Base-by-base conservation (phyloP, 2,888 invertebrate species). In the Scrobipalpa atriplicella region DNA sequence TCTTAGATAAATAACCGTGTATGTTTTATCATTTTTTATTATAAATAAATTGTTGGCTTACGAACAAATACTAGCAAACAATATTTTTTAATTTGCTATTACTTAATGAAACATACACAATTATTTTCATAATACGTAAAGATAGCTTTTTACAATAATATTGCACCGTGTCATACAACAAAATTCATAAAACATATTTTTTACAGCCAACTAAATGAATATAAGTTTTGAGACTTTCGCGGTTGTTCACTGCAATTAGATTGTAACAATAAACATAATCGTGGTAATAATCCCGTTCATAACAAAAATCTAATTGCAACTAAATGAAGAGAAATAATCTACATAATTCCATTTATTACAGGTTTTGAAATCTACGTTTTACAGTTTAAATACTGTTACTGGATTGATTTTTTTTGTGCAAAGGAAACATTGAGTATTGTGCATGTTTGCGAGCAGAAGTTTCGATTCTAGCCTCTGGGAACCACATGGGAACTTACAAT, bases 381-480 rank as follows among this genome's bases (percentile, higher is more conserved):
- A 47, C 47, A 16, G 47, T n/a, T 47, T 29, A 29, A 29, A 29
- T 29, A 29, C 5, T 13, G 16, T 47, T 47, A 5, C 10, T 21
- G 21, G 7, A 6, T 18, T 19, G 18, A 11, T 8, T 16, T 54
- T 9, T 2, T 18, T 18, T 9, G 9, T 21, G 54, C 54, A 19
- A 54, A 56, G 19, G 19, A 19, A 52, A 21, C n/a, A 60, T 60
- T 56, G 62, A 65, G 66, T 68, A 67, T 70, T 71, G 73, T 75
- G 77, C 74, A 73, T 72, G 67, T 73, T 71, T 70, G 68, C 67
- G 74, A 21, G 19, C n/a, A 47, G 47, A 47, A 47, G 47, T 47
- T 47, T 29, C 29, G 13, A 29, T 21, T 11, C 72, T 71, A 76
- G 74, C 74, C 75, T 77, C 77, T 74, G 70, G 29, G 69, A 70